phyloP scores from a whole-genome alignment of 1,140 invertebrate genomes.

The Drosophila paulistorum region DNA sequence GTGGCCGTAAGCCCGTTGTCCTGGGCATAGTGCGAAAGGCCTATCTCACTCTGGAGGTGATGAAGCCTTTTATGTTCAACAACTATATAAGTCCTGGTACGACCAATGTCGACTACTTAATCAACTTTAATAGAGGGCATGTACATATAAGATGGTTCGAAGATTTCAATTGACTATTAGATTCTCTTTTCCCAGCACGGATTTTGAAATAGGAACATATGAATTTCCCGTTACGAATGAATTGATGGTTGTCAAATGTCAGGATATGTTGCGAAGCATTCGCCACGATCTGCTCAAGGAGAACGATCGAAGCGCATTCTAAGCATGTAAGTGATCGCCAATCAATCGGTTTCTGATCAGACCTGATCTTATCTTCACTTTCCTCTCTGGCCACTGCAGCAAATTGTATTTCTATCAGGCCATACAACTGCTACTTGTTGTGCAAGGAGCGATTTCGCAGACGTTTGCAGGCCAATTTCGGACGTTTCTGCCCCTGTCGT shows the following conservation, averaged over 20 bases:
- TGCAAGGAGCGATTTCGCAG: not conserved
- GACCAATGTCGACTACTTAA: constrained; percentile 29
- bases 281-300: constrained; percentile 48
- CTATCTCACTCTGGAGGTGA: constrained; percentile 68
- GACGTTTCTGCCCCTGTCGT: not conserved
- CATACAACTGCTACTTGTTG: constrained; percentile 46
- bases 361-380: too few relatives aligned
- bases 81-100: constrained; percentile 63
- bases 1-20: constrained; percentile 45
- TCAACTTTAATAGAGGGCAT: constrained; percentile 28
- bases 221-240: not conserved
- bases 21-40: constrained; percentile 60
- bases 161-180: too few relatives aligned
- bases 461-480: not conserved
- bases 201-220: constrained; percentile 38
- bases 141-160: not conserved
- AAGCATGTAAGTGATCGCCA: constrained; percentile 38
- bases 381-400: constrained; percentile 25
- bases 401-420: constrained; percentile 45
- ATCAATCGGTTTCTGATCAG: too few relatives aligned
- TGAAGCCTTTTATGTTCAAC: constrained; percentile 78
- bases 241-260: constrained; percentile 13
- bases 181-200: constrained; percentile 35
- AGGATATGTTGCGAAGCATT: too few relatives aligned
- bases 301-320: constrained; percentile 31